Evolutionary conservation across 2,113 vertebrate genomes (phyloP).

Genomic region (Propithecus coquereli): DNA sequence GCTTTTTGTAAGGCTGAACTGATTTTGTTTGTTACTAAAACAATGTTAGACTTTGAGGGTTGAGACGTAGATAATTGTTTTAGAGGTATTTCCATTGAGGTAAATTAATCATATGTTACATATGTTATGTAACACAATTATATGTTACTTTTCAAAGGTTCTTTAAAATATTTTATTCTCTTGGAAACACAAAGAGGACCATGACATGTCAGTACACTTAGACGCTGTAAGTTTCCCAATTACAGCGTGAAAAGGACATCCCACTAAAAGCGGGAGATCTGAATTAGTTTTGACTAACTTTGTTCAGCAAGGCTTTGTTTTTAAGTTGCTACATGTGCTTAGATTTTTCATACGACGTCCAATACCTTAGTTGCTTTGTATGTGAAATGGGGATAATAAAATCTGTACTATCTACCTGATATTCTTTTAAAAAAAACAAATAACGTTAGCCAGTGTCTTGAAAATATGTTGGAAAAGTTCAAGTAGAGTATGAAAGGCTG

Average conservation of each 20-base stretch:
- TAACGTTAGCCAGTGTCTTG: neutral
- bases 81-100: neutral
- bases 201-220: neutral
- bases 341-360: neutral
- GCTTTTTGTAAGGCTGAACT: neutral
- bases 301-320: neutral
- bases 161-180: constrained; percentile 20
- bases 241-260: neutral
- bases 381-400: neutral
- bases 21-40: constrained; percentile 12
- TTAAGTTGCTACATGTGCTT: neutral
- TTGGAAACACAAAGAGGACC: neutral
- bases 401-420: neutral
- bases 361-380: constrained; percentile 8
- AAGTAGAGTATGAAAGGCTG: constrained; percentile 24
- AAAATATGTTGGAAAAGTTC: constrained; percentile 42
- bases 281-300: neutral
- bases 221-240: neutral
- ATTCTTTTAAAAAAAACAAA: constrained; percentile 6
- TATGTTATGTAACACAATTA: neutral
- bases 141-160: neutral
- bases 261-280: neutral
- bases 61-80: neutral
- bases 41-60: neutral
- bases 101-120: neutral